These are phyloP conservation scores for Parascotia fuliginaria DNA, from an alignment of 2,888 invertebrate species.

Conservation along the genomic window DNA sequence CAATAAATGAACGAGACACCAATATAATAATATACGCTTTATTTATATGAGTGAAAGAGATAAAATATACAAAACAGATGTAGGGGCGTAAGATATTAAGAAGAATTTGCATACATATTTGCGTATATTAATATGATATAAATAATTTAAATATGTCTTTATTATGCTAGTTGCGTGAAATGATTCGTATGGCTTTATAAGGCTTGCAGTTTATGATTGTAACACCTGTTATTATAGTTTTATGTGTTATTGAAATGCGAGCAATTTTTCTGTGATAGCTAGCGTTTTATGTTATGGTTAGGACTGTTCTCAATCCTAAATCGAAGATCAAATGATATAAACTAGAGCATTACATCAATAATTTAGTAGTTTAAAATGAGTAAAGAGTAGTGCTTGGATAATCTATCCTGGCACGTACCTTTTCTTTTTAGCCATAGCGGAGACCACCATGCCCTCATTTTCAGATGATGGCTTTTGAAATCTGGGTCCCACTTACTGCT, in stretches of 20 bases:
- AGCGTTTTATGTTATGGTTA: too few relatives aligned
- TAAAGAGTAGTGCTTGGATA: too few relatives aligned
- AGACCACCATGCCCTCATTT: too few relatives aligned
- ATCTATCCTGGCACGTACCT: too few relatives aligned
- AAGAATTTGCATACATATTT: constrained; percentile 70
- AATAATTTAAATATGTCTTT: constrained; percentile 65
- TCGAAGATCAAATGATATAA: too few relatives aligned
- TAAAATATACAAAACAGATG: constrained; percentile 38
- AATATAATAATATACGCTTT: background rate
- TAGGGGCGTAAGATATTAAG: constrained; percentile 36
- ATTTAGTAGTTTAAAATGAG: too few relatives aligned
- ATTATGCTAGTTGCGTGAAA: constrained; percentile 20
- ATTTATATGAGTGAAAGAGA: constrained; percentile 4
- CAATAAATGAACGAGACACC: constrained; percentile 2
- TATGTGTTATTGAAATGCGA: background rate
- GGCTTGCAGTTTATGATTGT: constrained; percentile 29
- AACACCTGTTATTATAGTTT: constrained; percentile 39
- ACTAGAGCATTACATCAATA: too few relatives aligned
- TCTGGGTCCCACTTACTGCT: too few relatives aligned
- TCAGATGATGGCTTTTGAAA: too few relatives aligned
- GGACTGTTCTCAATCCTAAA: too few relatives aligned
- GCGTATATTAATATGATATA: constrained; percentile 74
- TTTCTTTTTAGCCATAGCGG: too few relatives aligned
- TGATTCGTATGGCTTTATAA: constrained; percentile 22
- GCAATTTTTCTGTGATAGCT: too few relatives aligned